Evolutionary conservation across 2,113 vertebrate genomes (phyloP), one percentile per base, ranked within the genome.

Genomic region (Amphiprion ocellaris): DNA sequence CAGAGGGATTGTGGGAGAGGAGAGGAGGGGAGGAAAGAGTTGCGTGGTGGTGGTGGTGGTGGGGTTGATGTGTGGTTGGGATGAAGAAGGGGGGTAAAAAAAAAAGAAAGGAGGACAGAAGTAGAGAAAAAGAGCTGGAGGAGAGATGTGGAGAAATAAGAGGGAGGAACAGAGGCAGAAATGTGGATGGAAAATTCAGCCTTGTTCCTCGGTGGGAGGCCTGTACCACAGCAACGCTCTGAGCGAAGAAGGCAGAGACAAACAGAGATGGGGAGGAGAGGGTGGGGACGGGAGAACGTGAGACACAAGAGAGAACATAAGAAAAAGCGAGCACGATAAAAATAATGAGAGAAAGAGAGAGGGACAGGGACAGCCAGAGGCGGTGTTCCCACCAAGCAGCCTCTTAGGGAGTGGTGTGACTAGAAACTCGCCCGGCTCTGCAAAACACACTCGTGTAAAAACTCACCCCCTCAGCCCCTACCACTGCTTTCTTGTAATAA

Each of bases 341-440:
- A 89, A 89, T 89, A 92, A 92, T 90, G 86, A 87, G 90, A 86
- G 85, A 86, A 79, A 84, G 81, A 74, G 80, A 81, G 82, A 66
- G 87, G 87, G 89, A 87, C 82, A 74, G 84, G 87, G 88, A 90
- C 84, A 84, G 90, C 93, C 91, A 83, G 88, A 81, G 90, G 93
- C 91, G 7, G 77, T 86, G 89, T 92, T 92, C 91, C 86, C 88
- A 89, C 79, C 88, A 84, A 12, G 66, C 87, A 83, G 91, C 84
- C 91, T 88, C 91, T 91, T 44, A 86, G 87, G 93, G 90, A 92
- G 85, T 83, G 78, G 74, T 88, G 90, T 81, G 84, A 92, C 90
- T 79, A 84, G 79, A 77, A 88, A 88, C 75, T 84, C 15, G 64
- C 83, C 69, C n/a, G 47, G 78, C 81, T 82, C 74, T 69, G 58